phyloP scores from a whole-genome alignment of 2,888 invertebrate species.

The Sepioteuthis lessoniana region DNA sequence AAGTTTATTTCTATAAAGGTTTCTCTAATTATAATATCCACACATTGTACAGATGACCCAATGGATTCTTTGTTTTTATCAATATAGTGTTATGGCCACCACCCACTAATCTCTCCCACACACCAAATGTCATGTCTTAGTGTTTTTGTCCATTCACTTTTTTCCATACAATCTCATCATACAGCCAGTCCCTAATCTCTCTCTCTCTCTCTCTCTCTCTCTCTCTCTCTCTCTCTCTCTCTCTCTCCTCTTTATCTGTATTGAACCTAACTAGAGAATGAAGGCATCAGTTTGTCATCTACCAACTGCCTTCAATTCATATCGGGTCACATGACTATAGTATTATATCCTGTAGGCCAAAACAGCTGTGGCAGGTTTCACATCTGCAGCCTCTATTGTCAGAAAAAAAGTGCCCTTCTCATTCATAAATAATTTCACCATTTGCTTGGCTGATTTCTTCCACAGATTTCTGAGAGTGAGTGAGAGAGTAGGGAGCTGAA shows the following conservation, averaged over 20 bases:
- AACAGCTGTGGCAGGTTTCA: not conserved
- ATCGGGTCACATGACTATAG: not conserved
- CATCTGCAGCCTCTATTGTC: slow-evolving; percentile 4
- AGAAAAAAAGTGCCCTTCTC: not conserved
- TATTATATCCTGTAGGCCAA: not conserved
- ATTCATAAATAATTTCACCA: slow-evolving; percentile 16
- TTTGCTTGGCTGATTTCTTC: not conserved
- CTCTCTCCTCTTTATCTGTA: not conserved
- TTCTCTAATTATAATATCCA: not conserved
- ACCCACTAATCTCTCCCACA: not conserved
- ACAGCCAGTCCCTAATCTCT: not conserved
- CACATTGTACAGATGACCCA: not conserved
- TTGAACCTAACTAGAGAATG: not conserved
- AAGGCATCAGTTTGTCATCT: slow-evolving; percentile 13
- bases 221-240: too few species aligned
- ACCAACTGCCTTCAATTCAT: not conserved
- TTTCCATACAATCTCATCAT: not conserved
- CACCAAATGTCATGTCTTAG: not conserved
- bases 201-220: too few species aligned
- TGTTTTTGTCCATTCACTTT: not conserved
- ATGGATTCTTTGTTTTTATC: not conserved
- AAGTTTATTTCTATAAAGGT: not conserved
- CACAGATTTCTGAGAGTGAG: not conserved
- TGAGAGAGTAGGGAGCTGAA: not conserved
- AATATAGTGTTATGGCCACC: not conserved